Conservation (phyloP, 1,140 invertebrate genomes). For the Sycobia sp. region DNA sequence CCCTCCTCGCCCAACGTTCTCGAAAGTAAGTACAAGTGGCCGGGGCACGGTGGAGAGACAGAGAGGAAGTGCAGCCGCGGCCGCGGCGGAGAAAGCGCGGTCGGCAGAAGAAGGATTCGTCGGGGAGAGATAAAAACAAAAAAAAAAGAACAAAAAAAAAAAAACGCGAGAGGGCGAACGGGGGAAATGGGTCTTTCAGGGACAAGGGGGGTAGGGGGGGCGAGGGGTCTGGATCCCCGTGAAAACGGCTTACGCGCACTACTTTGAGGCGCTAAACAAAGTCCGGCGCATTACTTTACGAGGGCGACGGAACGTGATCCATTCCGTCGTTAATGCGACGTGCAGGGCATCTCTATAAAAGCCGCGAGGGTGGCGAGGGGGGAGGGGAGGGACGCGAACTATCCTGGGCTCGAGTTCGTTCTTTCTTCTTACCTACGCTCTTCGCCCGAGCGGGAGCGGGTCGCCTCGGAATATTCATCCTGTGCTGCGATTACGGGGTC, state of each 20-base stretch:
- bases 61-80: neutral
- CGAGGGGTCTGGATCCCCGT: too few relatives aligned
- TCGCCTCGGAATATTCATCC: too few relatives aligned
- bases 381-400: too few relatives aligned
- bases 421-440: too few relatives aligned
- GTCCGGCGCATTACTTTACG: conserved; percentile 53
- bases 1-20: too few relatives aligned
- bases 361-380: neutral
- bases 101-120: neutral
- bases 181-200: conserved; percentile 24
- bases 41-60: neutral
- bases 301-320: conserved; percentile 48
- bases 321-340: conserved; percentile 51
- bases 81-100: too few relatives aligned
- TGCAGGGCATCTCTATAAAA: conserved; percentile 46
- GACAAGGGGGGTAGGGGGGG: too few relatives aligned
- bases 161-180: conserved; percentile 7
- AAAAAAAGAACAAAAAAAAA: neutral
- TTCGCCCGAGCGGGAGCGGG: too few relatives aligned
- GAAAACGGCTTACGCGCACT: conserved; percentile 43
- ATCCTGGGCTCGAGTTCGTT: too few relatives aligned
- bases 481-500: too few relatives aligned
- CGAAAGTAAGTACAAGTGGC: neutral
- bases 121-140: conserved; percentile 1
- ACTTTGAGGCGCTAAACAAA: conserved; percentile 48